Base-by-base conservation (phyloP, 2,797 vertebrate genomes). In the Diglossa cyanea region DNA sequence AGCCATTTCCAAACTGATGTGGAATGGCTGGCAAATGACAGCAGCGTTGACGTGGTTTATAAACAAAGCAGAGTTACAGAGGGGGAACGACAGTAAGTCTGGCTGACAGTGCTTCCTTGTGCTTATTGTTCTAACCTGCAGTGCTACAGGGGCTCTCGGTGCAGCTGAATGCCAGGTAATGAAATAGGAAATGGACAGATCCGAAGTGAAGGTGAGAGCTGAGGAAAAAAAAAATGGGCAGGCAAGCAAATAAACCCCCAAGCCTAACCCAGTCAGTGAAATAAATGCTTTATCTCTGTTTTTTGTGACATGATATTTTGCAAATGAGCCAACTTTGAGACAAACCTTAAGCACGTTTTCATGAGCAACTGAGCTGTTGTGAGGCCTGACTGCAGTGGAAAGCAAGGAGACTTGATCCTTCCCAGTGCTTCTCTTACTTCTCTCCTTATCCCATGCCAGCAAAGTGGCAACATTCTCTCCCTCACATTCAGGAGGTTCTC, bases 11-110 rank as follows among this genome's bases (percentile, higher is more conserved):
- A 93, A 30, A 98, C 98, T 0, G 23, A 90, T 17, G 98, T 99
- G 89, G 98, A 97, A 75, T 99, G 99, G 99, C 89, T 97, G 17
- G 98, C 98, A 33, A 98, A 99, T 40, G 86, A 97, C 82, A 98
- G 97, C 16, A 63, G 66, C 0, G 53, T 99, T 51, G 94, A 98
- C 3, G 39, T 72, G 1, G 97, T 98, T 17, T 98, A 98, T 96
- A 97, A 97, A 7, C 85, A 92, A 58, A 96, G 83, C 39, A 98
- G 98, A 8, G 97, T 98, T 71, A 96, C 96, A 4, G 97, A 98
- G 85, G 98, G 98, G 4, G 88, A 74, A 6, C 94, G 94, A 65
- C 98, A 97, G 99, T 99, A 98, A 98, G 94, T 97, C 35, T 62
- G 60, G 7, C 45, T 88, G 25, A 55, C 81, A 48, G 25, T 31